phyloP scores from a whole-genome alignment of 2,113 vertebrate species.

The Microtus montanus region DNA sequence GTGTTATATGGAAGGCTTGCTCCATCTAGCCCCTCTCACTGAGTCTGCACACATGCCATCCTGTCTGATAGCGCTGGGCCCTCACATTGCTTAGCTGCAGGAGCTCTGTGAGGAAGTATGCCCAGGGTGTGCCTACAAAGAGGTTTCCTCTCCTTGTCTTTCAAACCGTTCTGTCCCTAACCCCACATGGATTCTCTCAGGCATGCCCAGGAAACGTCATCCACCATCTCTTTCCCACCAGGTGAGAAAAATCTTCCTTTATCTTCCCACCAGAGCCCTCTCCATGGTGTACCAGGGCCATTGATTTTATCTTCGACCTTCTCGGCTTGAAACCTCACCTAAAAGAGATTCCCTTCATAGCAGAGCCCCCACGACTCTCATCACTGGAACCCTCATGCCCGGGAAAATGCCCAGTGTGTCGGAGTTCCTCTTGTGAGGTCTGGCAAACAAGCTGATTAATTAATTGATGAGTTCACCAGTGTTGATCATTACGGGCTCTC shows the following conservation, averaged over 20 bases:
- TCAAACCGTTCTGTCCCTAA: background rate
- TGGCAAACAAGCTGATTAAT: conserved; percentile 1
- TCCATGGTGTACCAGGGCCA: background rate
- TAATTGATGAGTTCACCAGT: conserved; percentile 8
- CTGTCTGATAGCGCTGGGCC: background rate
- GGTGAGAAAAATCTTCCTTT: background rate
- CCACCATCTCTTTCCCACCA: background rate
- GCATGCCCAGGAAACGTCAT: background rate
- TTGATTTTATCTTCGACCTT: background rate
- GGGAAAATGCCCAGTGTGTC: background rate
- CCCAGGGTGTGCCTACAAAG: background rate
- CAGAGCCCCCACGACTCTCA: background rate
- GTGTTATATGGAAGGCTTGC: background rate
- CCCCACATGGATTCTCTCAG: background rate
- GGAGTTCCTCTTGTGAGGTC: background rate
- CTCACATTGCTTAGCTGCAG: background rate
- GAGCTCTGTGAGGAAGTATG: background rate
- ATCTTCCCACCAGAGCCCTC: background rate
- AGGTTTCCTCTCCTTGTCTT: background rate
- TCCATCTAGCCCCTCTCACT: background rate
- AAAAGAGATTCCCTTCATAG: background rate
- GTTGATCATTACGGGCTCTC: background rate
- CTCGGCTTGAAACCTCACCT: background rate
- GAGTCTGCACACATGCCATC: background rate
- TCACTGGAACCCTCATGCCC: background rate